These are phyloP conservation scores for Arenaria interpres DNA, from an alignment of 2,113 vertebrate species.

Conservation along the genomic window DNA sequence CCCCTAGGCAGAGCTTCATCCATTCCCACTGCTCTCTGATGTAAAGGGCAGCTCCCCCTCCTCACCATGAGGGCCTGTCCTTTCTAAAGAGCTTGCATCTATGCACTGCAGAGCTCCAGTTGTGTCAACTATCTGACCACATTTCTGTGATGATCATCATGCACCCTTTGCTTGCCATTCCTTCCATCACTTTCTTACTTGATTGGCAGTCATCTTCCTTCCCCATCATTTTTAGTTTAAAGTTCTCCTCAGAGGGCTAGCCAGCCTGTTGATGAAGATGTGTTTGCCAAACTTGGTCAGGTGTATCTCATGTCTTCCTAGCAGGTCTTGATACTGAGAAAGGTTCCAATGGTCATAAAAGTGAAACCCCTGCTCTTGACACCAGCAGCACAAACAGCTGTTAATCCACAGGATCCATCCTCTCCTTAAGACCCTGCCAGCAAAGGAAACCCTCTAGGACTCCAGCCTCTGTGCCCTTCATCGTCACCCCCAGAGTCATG, in stretches of 20 bases:
- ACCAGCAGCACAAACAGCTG: not conserved
- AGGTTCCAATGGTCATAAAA: not conserved
- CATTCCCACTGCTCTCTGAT: not conserved
- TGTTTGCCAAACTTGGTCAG: not conserved
- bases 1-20: not conserved
- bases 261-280: not conserved
- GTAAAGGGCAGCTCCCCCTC: not conserved
- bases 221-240: not conserved
- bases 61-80: not conserved
- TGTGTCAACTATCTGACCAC: not conserved
- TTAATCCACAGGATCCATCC: not conserved
- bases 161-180: not conserved
- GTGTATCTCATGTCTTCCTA: not conserved
- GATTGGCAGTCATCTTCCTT: not conserved
- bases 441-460: not conserved
- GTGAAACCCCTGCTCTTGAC: not conserved
- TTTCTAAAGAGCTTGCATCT: not conserved
- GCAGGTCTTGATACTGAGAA: not conserved
- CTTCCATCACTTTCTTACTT: not conserved
- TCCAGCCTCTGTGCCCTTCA: not conserved
- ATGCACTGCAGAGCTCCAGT: not conserved
- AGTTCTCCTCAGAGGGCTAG: not conserved
- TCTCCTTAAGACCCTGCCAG: not conserved
- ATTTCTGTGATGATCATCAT: not conserved
- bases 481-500: not conserved